Conservation (phyloP, 2,797 vertebrate species). For the Crocodylus rhombifer region DNA sequence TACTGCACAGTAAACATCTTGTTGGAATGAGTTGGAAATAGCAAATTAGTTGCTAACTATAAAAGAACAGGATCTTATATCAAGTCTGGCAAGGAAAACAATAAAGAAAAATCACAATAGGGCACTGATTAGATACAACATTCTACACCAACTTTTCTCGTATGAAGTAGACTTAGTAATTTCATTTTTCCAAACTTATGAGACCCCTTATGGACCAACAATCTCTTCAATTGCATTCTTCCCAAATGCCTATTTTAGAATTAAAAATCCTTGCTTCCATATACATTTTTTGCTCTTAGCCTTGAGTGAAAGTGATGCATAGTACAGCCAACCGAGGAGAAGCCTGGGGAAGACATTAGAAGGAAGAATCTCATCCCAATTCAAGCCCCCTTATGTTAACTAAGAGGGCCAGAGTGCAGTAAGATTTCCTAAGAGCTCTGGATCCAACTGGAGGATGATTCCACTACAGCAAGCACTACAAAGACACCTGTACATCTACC, state of each 20-base stretch:
- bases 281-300: not conserved
- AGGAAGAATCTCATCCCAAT: too few relatives aligned
- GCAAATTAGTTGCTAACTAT: not conserved
- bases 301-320: accelerated
- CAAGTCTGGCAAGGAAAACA: not conserved
- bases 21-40: not conserved
- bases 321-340: accelerated
- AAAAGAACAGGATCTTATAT: not conserved
- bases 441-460: accelerated
- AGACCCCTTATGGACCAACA: not conserved
- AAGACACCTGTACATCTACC: not conserved
- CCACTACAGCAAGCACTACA: not conserved
- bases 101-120: too few relatives aligned
- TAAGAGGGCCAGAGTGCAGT: accelerated
- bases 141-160: not conserved
- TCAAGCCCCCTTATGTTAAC: not conserved
- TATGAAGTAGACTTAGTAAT: accelerated
- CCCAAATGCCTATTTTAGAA: not conserved
- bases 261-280: not conserved
- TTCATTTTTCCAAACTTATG: not conserved
- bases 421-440: not conserved
- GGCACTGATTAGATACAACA: not conserved
- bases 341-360: not conserved
- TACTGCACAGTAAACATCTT: too few relatives aligned
- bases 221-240: not conserved